Base-by-base conservation (phyloP, 2,888 invertebrate species). In the Falcaria lacertinaria region DNA sequence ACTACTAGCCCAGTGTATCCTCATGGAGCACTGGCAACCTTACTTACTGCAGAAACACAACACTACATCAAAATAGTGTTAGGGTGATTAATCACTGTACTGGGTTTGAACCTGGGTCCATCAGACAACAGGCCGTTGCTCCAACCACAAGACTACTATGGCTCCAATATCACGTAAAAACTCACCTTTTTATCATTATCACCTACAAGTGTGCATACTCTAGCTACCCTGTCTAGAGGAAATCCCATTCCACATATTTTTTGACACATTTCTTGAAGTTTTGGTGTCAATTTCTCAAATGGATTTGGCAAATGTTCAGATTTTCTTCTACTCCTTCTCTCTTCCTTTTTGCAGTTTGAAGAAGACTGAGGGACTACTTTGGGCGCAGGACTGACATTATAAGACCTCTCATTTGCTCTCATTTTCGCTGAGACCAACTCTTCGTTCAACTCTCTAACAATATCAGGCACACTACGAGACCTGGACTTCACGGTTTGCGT, bases 161-260 rank as follows among this genome's bases (percentile, higher is more conserved):
- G n/a, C n/a, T n/a, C n/a, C n/a, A n/a, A n/a, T n/a, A n/a, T n/a
- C n/a, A n/a, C n/a, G n/a, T n/a, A n/a, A n/a, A n/a, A 22, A 15
- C 73, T 80, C 76, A 95, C 96, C 92, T 95, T 96, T 81, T 96
- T 97, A 80, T 97, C 95, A 88, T 96, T 72, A 90, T 91, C 82
- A 45, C 97, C 96, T 52, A 96, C 88, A 39, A 93, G 88, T 57
- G 93, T 91, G 57, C 94, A 94, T n/a, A 95, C 94, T 60, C 96
- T 91, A 4, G 95, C 93, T 14, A 96, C 96, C 74, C 96, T 91
- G 45, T 94, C 91, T 41, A 95, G 73, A 0, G 96, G 94, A 72
- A 98, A 98, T 1, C 98, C 98, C 97, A 98, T 98, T 48, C 93
- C 92, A 64, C 93, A 93, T 45, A 97, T 93, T 53, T 93, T 93